These are phyloP conservation scores for Prunella strophiata DNA, from an alignment of 2,797 vertebrate genomes.

Conservation along the genomic window DNA sequence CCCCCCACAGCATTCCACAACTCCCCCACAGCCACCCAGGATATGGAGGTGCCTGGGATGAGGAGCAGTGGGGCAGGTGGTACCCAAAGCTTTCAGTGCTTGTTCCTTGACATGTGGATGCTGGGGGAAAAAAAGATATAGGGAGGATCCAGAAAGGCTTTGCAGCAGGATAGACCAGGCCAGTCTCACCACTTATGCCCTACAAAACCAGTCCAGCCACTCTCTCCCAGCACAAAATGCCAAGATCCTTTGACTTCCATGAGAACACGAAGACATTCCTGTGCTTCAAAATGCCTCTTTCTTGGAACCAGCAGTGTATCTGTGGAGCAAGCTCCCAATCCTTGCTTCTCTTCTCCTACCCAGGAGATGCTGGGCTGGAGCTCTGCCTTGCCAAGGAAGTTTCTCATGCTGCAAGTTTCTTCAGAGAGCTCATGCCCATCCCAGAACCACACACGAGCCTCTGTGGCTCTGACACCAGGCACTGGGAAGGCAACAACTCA, in stretches of 20 bases:
- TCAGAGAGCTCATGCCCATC: neutral
- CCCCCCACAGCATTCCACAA: neutral
- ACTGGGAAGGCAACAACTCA: neutral
- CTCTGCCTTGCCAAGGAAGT: neutral
- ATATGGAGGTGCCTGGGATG: neutral
- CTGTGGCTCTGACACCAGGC: rapidly evolving
- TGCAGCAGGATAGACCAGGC: neutral
- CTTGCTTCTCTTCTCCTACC: neutral
- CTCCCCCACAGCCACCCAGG: neutral
- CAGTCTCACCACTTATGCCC: neutral
- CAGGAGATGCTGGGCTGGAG: neutral
- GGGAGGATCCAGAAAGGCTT: neutral
- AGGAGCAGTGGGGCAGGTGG: neutral
- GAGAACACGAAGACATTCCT: neutral
- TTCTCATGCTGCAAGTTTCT: neutral
- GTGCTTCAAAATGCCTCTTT: neutral
- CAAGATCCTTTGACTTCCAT: neutral
- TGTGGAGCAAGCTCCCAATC: neutral
- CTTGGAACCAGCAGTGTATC: neutral
- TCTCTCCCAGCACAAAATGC: neutral
- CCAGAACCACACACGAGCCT: rapidly evolving
- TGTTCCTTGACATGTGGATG: neutral
- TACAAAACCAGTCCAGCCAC: neutral
- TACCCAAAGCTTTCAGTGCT: neutral
- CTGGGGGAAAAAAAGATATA: neutral